phyloP scores from a whole-genome alignment of 2,888 invertebrate genomes.

The Melangyna quadrimaculata region DNA sequence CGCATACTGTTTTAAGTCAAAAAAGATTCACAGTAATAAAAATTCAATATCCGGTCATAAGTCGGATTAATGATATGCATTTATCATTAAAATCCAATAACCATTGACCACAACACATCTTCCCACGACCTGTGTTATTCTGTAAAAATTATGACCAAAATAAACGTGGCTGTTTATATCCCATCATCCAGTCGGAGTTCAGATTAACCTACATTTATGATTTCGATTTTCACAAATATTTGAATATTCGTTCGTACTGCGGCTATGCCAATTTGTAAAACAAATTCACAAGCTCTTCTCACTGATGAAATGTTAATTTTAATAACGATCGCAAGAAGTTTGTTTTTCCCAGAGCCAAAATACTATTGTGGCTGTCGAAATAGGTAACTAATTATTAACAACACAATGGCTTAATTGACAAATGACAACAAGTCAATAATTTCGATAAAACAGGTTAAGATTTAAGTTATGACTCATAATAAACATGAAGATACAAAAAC shows the following conservation, averaged over 20 bases:
- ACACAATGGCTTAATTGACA: neutral
- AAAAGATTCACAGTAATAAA: neutral
- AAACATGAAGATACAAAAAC: neutral
- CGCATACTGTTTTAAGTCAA: neutral
- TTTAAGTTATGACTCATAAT: neutral
- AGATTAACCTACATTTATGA: slow-evolving; percentile 28
- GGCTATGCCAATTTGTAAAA: neutral
- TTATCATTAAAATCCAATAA: neutral
- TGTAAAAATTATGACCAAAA: neutral
- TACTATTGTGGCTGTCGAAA: neutral
- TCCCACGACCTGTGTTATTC: slow-evolving; percentile 19
- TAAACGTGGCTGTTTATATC: neutral
- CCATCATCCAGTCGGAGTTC: neutral
- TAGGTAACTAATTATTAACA: neutral
- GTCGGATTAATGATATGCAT: neutral
- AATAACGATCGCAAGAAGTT: slow-evolving; percentile 12
- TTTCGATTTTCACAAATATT: slow-evolving; percentile 16
- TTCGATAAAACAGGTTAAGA: neutral
- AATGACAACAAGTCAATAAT: neutral
- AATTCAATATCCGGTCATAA: slow-evolving; percentile 26
- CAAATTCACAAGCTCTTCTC: neutral
- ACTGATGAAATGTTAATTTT: neutral
- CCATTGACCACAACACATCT: slow-evolving; percentile 12
- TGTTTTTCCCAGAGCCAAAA: neutral
- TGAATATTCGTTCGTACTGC: slow-evolving; percentile 18